Base-by-base conservation (phyloP, 2,888 invertebrate species). In the Idaea straminata region DNA sequence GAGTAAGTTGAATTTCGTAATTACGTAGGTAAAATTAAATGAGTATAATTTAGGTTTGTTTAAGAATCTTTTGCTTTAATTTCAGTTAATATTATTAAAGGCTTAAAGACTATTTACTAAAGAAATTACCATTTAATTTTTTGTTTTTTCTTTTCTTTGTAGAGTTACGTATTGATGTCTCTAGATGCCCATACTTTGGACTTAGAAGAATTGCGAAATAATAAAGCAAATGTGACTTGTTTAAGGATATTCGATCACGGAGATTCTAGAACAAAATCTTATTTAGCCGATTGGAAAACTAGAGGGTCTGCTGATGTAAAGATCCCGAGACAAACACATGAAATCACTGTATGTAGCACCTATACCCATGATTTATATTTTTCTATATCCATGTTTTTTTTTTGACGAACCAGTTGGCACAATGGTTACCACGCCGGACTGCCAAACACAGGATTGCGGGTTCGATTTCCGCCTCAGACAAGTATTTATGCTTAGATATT, bases 211-310 rank as follows among this genome's bases (percentile, higher is more conserved):
- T 92, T 95, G 72, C 91, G 93, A 66, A 92, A 95, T 71, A 94
- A 94, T 1, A 88, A 94, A 59, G 95, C 96, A 0, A 96, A 96
- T 76, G 95, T 96, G 3, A 95, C 96, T 1, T 95, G 95, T 35
- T 89, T 96, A 66, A 91, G 95, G 72, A 88, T 96, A 68, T 91
- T 96, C 25, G 94, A 96, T 78, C 94, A 94, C 59, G 88, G 93
- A 0, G 93, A 92, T 69, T 86, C 90, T 5, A 89, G 92, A 71
- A 90, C 94, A 10, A 84, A 83, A 59, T 88, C 90, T 57, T 93
- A 93, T 69, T 85, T 94, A 62, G 85, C 89, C 15, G 94, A 94
- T 66, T 93, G 93, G 93, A 87, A 88, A 78, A 77, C 80, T 5
- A 80, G 80, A 67, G 81, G 83, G 1, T 76, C 83, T 1, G 57